phyloP scores from a whole-genome alignment of 2,113 vertebrate species.

The Sinocyclocheilus maitianheensis region DNA sequence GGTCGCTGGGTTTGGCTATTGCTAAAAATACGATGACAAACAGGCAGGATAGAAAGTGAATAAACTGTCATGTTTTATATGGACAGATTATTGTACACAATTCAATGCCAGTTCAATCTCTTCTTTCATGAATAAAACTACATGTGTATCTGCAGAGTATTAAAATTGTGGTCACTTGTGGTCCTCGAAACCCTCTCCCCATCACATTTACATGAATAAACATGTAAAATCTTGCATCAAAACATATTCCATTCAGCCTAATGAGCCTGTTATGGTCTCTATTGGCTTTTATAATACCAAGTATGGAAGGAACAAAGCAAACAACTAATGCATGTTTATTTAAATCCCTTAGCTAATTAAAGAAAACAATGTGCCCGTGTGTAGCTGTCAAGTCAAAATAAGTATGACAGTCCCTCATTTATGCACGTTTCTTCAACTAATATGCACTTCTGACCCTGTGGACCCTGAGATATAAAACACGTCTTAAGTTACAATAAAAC shows the following conservation, averaged over 20 bases:
- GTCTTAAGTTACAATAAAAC: background rate
- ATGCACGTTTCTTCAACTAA: background rate
- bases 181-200: slow-evolving; percentile 11
- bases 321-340: slow-evolving; percentile 10
- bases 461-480: background rate
- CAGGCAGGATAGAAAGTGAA: background rate
- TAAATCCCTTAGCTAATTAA: slow-evolving; percentile 6
- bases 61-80: slow-evolving; percentile 25
- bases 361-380: background rate
- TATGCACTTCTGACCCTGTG: background rate
- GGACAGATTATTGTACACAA: slow-evolving; percentile 47
- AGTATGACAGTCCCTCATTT: background rate
- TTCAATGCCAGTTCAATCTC: slow-evolving; percentile 46
- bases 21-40: slow-evolving; percentile 26
- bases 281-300: slow-evolving; percentile 7
- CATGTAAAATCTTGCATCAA: slow-evolving; percentile 9
- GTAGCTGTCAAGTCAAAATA: background rate
- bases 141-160: slow-evolving; percentile 51
- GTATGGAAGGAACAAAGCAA: slow-evolving; percentile 27
- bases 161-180: slow-evolving; percentile 48
- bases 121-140: slow-evolving; percentile 61
- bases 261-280: slow-evolving; percentile 36
- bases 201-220: slow-evolving; percentile 29
- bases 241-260: slow-evolving; percentile 44
- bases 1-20: slow-evolving; percentile 20